Evolutionary conservation across 2,797 vertebrate genomes (phyloP), one percentile per base, ranked within the genome.

Genomic region (Lophotriccus pileatus): DNA sequence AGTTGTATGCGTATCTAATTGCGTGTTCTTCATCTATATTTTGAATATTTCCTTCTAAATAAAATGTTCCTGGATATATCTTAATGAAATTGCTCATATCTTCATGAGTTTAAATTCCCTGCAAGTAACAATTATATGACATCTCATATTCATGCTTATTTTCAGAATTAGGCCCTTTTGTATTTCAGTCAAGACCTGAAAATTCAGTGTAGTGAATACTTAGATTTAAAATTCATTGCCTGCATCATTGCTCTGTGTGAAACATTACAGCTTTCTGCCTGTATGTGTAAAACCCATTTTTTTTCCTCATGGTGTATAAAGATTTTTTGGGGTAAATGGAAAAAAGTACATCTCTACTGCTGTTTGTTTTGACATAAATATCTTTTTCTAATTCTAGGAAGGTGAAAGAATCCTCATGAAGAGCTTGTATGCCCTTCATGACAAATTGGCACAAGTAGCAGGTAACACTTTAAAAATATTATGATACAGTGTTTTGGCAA

Each of bases 361-460:
- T 58, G 19, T 25, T 85, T 94, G 19, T 46, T 83, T 85, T 91
- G 87, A 94, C 37, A 11, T 69, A 66, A 84, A 80, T 91, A 55
- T 66, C 59, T 80, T 92, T 95, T 89, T 96, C 84, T 92, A 84
- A 87, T 97, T 98, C 86, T 95, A 99, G 99, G 94, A 92, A 80
- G 95, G 96, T 84, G 87, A 95, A 88, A 98, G 58, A 98, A 98
- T 97, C 98, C 98, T 95, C 82, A 98, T 99, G 94, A 98, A 98
- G 90, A 98, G 99, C 89, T 98, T 99, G 82, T 98, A 99, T 92
- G 98, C 97, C 86, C 98, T 99, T 70, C 99, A 99, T 72, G 98
- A 99, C 94, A 99, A 99, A 95, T 97, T 99, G 98, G 99, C 99
- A 84, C 97, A 98, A 84, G 97, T 99, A 76, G 99, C 99, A 97